Percentiles rank a stretch among this genome's conserved stretches.
phyloP scores from a whole-genome alignment of 2,797 vertebrate species.

The Pangasius krempfi region DNA sequence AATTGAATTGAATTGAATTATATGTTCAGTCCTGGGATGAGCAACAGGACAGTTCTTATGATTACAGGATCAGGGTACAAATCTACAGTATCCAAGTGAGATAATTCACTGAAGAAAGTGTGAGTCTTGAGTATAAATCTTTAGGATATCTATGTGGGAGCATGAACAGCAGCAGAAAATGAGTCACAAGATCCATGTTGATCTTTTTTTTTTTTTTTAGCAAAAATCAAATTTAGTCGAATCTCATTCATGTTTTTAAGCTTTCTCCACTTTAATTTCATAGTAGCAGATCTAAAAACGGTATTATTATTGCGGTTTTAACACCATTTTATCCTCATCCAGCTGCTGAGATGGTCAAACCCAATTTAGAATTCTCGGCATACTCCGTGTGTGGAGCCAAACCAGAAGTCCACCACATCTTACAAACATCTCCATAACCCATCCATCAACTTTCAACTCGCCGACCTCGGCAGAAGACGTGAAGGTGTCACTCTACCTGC shows the following conservation, averaged over 20 bases:
- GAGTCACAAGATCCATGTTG: background rate
- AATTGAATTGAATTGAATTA: no score
- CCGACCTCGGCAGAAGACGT: background rate
- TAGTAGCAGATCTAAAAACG: background rate
- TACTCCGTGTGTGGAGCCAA: background rate
- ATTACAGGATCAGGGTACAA: background rate
- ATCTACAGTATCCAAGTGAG: background rate
- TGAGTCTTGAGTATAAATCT: background rate
- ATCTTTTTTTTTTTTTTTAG: background rate
- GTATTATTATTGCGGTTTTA: background rate
- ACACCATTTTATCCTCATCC: conserved; percentile 11
- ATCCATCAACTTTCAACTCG: background rate
- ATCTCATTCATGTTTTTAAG: background rate
- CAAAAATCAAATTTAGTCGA: background rate
- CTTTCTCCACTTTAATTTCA: background rate
- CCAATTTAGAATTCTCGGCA: conserved; percentile 7
- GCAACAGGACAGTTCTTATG: background rate
- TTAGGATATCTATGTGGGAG: background rate
- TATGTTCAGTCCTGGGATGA: background rate
- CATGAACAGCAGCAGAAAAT: background rate
- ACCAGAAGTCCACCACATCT: background rate
- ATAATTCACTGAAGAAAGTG: background rate
- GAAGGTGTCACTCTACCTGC: conserved; percentile 15
- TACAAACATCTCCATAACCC: conserved; percentile 26
- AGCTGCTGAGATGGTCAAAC: background rate